phyloP scores from a whole-genome alignment of 2,113 vertebrate species.

The Chamaea fasciata region DNA sequence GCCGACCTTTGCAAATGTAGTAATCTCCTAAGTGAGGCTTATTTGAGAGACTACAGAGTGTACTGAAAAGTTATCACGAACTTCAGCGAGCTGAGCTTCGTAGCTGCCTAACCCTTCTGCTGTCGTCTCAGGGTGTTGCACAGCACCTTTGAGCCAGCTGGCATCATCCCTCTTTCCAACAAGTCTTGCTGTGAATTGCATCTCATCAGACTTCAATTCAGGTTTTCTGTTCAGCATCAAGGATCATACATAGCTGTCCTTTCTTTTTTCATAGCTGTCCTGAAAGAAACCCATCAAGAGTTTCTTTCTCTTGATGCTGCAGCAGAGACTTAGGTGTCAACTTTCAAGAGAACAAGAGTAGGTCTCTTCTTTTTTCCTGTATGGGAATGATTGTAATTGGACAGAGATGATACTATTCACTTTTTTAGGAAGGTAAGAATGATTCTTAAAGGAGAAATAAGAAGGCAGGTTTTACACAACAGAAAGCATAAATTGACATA shows the following conservation, averaged over 20 bases:
- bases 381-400: slow-evolving; percentile 26
- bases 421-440: neutral
- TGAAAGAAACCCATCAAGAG: no score
- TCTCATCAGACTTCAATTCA: neutral
- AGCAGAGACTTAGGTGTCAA: neutral
- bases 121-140: fast-evolving
- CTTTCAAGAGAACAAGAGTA: neutral
- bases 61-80: neutral
- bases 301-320: neutral
- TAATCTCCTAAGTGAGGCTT: neutral
- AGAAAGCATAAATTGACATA: neutral
- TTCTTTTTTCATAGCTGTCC: no score
- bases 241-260: neutral
- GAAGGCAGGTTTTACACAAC: neutral
- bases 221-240: neutral
- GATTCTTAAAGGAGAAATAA: neutral
- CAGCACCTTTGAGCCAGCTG: neutral
- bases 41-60: neutral
- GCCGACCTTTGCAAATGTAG: neutral
- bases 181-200: neutral
- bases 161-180: neutral
- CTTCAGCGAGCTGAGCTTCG: fast-evolving
- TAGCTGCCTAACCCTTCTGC: neutral
- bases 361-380: neutral
- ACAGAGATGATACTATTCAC: slow-evolving; percentile 31